Conservation (phyloP, 35 echinoderm and acorn worm genomes). For the Apostichopus japonicus region DNA sequence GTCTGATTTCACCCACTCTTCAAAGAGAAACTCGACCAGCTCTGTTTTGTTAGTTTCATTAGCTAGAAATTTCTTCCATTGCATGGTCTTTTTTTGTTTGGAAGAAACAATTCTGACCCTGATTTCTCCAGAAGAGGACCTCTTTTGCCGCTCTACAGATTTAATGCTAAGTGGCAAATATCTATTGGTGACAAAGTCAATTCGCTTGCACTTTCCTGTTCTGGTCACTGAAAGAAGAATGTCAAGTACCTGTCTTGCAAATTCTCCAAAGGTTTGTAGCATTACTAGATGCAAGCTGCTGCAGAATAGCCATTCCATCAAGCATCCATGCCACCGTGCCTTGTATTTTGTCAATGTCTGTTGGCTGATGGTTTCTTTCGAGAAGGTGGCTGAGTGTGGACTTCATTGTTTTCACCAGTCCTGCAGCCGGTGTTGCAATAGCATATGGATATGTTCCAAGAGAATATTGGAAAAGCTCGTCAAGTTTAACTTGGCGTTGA, state of each 20-base stretch:
- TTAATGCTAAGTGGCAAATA: neutral
- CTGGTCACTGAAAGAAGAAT: too few species aligned
- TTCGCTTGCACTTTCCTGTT: too few species aligned
- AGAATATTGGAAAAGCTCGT: constrained; percentile 52
- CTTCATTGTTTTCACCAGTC: constrained; percentile 57
- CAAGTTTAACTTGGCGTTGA: constrained; percentile 24
- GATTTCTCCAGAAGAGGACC: too few species aligned
- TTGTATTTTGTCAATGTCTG: neutral
- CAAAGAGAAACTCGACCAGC: neutral
- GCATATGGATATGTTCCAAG: constrained; percentile 58
- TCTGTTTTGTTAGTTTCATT: neutral
- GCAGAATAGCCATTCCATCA: constrained; percentile 56
- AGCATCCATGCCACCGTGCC: constrained; percentile 25
- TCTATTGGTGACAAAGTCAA: too few species aligned
- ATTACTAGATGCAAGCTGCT: neutral
- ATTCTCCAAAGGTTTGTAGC: neutral
- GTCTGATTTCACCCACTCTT: neutral
- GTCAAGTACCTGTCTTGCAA: too few species aligned
- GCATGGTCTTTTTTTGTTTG: too few species aligned
- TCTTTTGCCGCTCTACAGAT: neutral
- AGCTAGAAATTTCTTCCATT: neutral
- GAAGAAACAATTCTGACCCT: too few species aligned
- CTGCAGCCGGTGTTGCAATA: constrained; percentile 46
- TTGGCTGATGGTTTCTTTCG: constrained; percentile 11
- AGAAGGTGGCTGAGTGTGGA: neutral